These are phyloP conservation scores for Rhinopomastus cyanomelas DNA, from an alignment of 2,113 vertebrate genomes.

Conservation along the genomic window DNA sequence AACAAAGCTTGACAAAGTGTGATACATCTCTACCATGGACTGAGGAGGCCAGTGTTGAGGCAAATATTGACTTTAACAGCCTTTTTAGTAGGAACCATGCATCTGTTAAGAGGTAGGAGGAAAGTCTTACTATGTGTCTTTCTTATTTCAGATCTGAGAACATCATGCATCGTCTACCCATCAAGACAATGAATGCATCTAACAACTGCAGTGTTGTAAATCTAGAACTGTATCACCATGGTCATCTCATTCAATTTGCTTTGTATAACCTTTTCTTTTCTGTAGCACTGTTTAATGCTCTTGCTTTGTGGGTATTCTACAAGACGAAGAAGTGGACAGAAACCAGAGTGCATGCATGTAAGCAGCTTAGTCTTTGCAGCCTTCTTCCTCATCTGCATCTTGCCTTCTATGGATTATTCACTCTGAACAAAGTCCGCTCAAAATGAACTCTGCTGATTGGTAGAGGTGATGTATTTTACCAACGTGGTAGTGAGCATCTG, in stretches of 20 bases:
- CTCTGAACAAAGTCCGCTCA: background rate
- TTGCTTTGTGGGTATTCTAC: constrained; percentile 73
- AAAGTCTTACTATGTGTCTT: background rate
- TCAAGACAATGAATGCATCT: constrained; percentile 4
- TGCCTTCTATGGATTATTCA: constrained; percentile 63
- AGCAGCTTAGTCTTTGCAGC: constrained; percentile 74
- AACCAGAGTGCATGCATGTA: constrained; percentile 78
- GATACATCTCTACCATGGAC: background rate
- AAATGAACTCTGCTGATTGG: constrained; percentile 39
- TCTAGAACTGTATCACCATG: background rate
- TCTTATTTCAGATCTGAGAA: constrained; percentile 25
- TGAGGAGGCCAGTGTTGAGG: background rate
- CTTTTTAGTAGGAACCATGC: background rate
- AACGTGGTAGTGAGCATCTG: constrained; percentile 78
- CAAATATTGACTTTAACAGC: background rate
- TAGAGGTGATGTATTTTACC: constrained; percentile 52
- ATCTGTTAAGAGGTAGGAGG: background rate
- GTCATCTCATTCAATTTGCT: background rate
- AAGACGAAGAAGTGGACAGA: constrained; percentile 73
- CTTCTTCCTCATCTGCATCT: constrained; percentile 61
- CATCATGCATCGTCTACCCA: background rate
- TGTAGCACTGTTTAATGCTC: constrained; percentile 68
- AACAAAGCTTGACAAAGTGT: background rate
- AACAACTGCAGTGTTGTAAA: background rate
- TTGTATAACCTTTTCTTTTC: constrained; percentile 42